A percentile compares a stretch with the other conserved stretches of the same genome.
Conservation (phyloP, 2,888 invertebrate species). For the Acronicta alni region DNA sequence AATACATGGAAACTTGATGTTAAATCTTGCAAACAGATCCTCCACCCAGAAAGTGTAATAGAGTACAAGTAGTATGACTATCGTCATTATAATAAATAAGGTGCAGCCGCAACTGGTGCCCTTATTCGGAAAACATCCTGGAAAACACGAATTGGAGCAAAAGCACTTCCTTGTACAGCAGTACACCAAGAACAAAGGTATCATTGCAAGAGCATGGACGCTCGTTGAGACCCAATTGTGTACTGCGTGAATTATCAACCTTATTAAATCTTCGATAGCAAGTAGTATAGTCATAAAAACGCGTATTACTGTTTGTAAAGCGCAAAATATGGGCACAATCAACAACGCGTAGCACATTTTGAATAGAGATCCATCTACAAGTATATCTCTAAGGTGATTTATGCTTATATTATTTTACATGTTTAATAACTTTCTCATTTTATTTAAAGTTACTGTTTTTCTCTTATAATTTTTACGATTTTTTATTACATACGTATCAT, state of each 20-base stretch:
- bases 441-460: slow-evolving; percentile 4
- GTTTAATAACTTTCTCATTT: slow-evolving; percentile 16
- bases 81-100: slow-evolving; percentile 44
- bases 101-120: slow-evolving; percentile 42
- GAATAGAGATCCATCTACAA: not conserved
- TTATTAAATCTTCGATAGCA: slow-evolving; percentile 64
- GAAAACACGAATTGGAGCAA: slow-evolving; percentile 20
- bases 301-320: slow-evolving; percentile 58
- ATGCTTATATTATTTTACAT: slow-evolving; percentile 6
- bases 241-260: slow-evolving; percentile 57
- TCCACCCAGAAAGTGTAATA: slow-evolving; percentile 57
- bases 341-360: slow-evolving; percentile 53
- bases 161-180: slow-evolving; percentile 57
- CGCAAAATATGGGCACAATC: slow-evolving; percentile 59
- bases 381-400: not conserved
- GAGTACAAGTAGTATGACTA: slow-evolving; percentile 52
- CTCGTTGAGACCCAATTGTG: slow-evolving; percentile 58
- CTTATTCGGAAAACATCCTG: slow-evolving; percentile 30
- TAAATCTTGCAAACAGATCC: slow-evolving; percentile 51
- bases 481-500: slow-evolving; percentile 21
- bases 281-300: slow-evolving; percentile 57
- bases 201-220: slow-evolving; percentile 54
- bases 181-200: slow-evolving; percentile 59
- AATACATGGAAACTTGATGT: slow-evolving; percentile 46
- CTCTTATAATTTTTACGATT: slow-evolving; percentile 2